Evolutionary conservation across 1,140 invertebrate genomes (phyloP).

Genomic region (Anastrepha ludens): DNA sequence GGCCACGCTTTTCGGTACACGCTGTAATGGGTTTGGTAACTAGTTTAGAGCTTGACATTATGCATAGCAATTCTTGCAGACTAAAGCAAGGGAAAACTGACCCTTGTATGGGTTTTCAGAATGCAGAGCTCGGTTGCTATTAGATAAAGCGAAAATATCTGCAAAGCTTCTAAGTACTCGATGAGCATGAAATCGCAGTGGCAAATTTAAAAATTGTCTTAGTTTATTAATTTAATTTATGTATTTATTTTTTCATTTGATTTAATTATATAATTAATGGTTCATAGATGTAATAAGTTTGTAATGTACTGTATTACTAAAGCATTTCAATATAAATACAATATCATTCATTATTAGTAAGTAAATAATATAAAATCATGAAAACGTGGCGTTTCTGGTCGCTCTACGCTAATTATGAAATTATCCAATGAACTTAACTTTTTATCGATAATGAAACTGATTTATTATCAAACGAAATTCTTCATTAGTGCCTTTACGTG

Average conservation of each 20-base stretch:
- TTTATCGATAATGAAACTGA: too few species aligned
- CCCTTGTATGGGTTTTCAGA: too few species aligned
- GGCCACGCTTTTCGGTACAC: too few species aligned
- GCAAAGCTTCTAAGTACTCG: background rate
- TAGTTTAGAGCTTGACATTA: too few species aligned
- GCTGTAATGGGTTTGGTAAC: too few species aligned
- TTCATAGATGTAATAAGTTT: slow-evolving; percentile 12
- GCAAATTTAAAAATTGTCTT: background rate
- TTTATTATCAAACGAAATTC: too few species aligned
- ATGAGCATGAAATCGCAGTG: background rate
- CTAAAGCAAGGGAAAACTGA: too few species aligned
- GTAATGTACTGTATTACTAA: slow-evolving; percentile 44
- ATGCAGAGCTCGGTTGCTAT: too few species aligned
- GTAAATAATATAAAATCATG: slow-evolving; percentile 23
- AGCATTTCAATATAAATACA: slow-evolving; percentile 45
- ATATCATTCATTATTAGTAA: slow-evolving; percentile 45
- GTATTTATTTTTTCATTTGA: slow-evolving; percentile 16
- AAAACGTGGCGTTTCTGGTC: background rate
- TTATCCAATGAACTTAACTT: too few species aligned
- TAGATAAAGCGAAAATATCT: background rate
- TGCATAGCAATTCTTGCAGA: too few species aligned
- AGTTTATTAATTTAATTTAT: slow-evolving; percentile 42
- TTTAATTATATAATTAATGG: slow-evolving; percentile 36
- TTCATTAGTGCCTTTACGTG: too few species aligned
- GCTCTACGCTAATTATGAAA: background rate